These are phyloP conservation scores for Phylloscopus whistleri DNA, from an alignment of 2,113 vertebrate genomes.

Conservation along the genomic window DNA sequence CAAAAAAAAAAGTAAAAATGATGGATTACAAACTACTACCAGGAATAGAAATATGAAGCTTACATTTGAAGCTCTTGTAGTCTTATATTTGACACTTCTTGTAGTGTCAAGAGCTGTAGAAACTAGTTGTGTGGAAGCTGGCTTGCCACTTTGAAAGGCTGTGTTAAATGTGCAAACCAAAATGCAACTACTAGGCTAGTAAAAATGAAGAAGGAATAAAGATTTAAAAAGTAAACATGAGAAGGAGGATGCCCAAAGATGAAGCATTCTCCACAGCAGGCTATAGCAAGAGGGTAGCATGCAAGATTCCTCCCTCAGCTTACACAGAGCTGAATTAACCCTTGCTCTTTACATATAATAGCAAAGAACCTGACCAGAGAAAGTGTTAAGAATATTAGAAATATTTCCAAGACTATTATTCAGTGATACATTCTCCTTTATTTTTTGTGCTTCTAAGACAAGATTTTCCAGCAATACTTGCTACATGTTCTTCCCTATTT, in stretches of 20 bases:
- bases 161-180: not conserved
- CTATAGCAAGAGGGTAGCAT: not conserved
- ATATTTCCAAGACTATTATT: not conserved
- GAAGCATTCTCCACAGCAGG: not conserved
- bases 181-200: not conserved
- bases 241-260: not conserved
- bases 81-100: too few species aligned
- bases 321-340: not conserved
- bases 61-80: not conserved
- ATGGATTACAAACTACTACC: not conserved
- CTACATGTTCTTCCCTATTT: not conserved
- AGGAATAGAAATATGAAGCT: not conserved
- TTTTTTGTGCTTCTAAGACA: slow-evolving; percentile 29
- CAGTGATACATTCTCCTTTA: not conserved
- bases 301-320: not conserved
- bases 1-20: not conserved
- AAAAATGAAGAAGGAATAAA: not conserved
- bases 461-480: not conserved
- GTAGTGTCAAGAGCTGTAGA: not conserved
- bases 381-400: not conserved
- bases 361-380: not conserved
- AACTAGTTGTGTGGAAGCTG: not conserved
- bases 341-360: not conserved
- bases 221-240: not conserved
- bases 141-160: not conserved